These are phyloP conservation scores for Smittia aterrima DNA, from an alignment of 2,888 invertebrate genomes.

Conservation along the genomic window DNA sequence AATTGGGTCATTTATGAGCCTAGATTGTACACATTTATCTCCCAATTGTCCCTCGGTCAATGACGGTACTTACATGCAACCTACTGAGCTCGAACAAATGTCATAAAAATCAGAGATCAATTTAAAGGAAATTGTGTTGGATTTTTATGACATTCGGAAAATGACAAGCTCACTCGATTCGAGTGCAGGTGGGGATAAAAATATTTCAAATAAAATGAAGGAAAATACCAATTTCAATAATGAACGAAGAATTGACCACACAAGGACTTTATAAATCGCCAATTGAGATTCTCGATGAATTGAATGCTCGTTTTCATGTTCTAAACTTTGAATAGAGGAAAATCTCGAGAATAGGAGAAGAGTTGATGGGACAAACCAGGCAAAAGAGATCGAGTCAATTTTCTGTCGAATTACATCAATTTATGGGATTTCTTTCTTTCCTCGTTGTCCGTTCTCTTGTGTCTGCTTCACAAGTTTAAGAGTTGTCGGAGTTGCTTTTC, in stretches of 20 bases:
- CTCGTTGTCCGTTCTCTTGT: background rate
- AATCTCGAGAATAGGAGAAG: background rate
- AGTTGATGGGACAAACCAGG: background rate
- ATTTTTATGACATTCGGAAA: background rate
- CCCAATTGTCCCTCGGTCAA: too few species aligned
- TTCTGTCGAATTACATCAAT: conserved; percentile 32
- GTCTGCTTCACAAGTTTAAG: background rate
- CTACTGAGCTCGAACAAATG: background rate
- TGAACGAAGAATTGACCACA: conserved; percentile 19
- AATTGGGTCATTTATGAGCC: too few species aligned
- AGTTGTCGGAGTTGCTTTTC: background rate
- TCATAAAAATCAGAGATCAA: conserved; percentile 20
- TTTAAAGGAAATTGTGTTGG: background rate
- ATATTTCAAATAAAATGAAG: background rate
- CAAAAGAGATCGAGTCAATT: conserved; percentile 25
- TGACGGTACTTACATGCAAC: too few species aligned
- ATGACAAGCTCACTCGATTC: background rate
- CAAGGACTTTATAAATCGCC: background rate
- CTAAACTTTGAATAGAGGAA: background rate
- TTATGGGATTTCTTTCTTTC: background rate
- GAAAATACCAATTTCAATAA: conserved; percentile 27
- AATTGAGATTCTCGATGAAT: conserved; percentile 28
- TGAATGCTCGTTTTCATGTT: background rate
- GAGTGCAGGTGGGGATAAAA: background rate
- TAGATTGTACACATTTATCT: too few species aligned